Percentiles rank a stretch among this genome's conserved stretches.
Evolutionary conservation across 2,113 vertebrate genomes (phyloP).

Genomic region (Phasianus colchicus): DNA sequence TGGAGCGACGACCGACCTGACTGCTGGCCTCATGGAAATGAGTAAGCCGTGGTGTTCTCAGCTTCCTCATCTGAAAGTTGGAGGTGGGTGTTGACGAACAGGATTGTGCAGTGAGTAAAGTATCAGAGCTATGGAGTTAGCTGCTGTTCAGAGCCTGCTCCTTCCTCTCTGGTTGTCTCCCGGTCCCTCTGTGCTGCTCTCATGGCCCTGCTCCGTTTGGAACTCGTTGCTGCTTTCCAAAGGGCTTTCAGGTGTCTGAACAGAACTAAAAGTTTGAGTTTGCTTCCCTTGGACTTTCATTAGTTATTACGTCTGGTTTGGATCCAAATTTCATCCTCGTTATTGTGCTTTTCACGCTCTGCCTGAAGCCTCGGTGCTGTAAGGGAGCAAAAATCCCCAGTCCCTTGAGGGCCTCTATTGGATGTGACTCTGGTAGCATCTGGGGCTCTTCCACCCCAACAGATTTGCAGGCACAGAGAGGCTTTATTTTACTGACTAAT

Average conservation of each 20-base stretch:
- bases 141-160: background rate
- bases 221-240: background rate
- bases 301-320: background rate
- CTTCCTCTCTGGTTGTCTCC: background rate
- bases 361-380: background rate
- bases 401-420: background rate
- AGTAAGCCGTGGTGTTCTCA: background rate
- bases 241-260: background rate
- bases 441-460: background rate
- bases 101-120: background rate
- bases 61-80: background rate
- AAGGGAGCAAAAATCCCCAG: background rate
- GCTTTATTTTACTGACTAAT: constrained; percentile 19
- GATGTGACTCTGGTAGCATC: background rate
- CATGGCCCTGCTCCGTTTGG: background rate
- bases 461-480: background rate
- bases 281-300: background rate
- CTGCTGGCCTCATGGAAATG: background rate
- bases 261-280: background rate
- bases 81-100: background rate
- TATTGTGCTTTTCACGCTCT: background rate
- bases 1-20: background rate
- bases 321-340: background rate
- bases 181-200: accelerated
- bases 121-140: background rate